Evolutionary conservation across 2,113 vertebrate genomes (phyloP).

Genomic region (Chaetura pelagica): DNA sequence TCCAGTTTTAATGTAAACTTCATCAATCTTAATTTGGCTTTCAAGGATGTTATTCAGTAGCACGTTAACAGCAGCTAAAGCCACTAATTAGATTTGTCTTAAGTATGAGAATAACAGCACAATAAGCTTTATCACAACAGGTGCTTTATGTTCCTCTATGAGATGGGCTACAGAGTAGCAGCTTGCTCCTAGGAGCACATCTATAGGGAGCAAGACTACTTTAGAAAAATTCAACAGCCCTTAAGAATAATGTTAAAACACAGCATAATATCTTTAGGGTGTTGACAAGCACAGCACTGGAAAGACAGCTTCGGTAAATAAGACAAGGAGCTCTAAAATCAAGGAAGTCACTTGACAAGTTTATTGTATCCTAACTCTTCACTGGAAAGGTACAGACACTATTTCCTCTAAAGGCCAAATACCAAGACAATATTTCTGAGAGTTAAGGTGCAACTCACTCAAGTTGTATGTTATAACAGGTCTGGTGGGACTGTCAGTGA

Average conservation of each 20-base stretch:
- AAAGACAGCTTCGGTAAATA: background rate
- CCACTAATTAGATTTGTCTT: background rate
- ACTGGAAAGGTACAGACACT: background rate
- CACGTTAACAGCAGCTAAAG: background rate
- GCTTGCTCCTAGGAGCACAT: background rate
- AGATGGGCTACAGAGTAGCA: background rate
- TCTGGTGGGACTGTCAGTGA: background rate
- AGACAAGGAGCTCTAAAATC: background rate
- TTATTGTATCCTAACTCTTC: background rate
- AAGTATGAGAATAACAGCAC: background rate
- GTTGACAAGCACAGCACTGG: background rate
- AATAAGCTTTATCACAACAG: background rate
- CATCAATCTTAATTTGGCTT: background rate
- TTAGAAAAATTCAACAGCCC: background rate
- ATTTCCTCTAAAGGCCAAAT: background rate
- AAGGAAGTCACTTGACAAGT: background rate
- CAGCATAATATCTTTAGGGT: accelerated
- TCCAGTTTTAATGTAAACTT: background rate
- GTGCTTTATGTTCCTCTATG: background rate
- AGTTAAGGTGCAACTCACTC: background rate
- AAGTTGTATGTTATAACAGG: accelerated
- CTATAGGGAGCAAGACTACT: background rate
- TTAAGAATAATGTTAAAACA: background rate
- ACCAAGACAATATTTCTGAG: background rate
- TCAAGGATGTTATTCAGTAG: background rate